A percentile compares a stretch with the other conserved stretches of the same genome.
phyloP scores from a whole-genome alignment of 2,113 vertebrate genomes.

The Lethenteron reissneri region DNA sequence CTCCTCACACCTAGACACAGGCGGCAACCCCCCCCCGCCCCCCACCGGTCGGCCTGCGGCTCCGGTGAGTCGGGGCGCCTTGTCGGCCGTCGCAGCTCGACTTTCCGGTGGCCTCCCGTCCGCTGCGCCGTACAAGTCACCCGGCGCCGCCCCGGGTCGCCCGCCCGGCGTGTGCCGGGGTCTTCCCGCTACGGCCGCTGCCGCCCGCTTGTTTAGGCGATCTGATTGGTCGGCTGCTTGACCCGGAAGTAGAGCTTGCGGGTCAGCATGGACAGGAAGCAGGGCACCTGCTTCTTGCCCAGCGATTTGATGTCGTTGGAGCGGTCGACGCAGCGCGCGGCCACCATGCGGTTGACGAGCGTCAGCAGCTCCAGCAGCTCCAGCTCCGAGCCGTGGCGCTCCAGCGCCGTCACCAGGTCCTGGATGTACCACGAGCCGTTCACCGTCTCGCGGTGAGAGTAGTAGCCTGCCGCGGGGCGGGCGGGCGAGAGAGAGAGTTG shows the following conservation, averaged over 20 bases:
- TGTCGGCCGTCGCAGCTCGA: too few relatives aligned
- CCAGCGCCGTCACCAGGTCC: conserved; percentile 22
- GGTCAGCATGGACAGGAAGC: conserved; percentile 87
- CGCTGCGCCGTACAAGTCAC: too few relatives aligned
- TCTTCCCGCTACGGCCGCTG: too few relatives aligned
- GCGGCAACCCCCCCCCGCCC: too few relatives aligned
- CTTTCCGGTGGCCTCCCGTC: too few relatives aligned
- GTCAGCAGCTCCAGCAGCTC: conserved; percentile 83
- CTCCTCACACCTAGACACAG: too few relatives aligned
- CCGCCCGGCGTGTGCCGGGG: too few relatives aligned
- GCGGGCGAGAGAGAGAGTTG: neutral
- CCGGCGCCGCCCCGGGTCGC: too few relatives aligned
- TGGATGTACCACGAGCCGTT: conserved; percentile 74
- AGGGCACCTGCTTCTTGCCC: conserved; percentile 88
- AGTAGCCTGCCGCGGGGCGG: conserved; percentile 38
- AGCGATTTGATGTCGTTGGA: conserved; percentile 23
- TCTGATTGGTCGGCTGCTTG: conserved; percentile 16
- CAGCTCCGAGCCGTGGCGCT: conserved; percentile 25
- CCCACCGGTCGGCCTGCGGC: too few relatives aligned
- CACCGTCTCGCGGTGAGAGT: conserved; percentile 56
- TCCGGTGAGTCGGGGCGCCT: too few relatives aligned
- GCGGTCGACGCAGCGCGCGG: conserved; percentile 32
- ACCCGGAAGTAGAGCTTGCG: conserved; percentile 61
- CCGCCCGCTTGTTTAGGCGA: too few relatives aligned
- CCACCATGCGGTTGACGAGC: conserved; percentile 69